Percentiles rank a stretch among this genome's conserved stretches.
These are phyloP conservation scores for Cerceris ruficornis DNA, from an alignment of 2,888 invertebrate species.

Conservation along the genomic window DNA sequence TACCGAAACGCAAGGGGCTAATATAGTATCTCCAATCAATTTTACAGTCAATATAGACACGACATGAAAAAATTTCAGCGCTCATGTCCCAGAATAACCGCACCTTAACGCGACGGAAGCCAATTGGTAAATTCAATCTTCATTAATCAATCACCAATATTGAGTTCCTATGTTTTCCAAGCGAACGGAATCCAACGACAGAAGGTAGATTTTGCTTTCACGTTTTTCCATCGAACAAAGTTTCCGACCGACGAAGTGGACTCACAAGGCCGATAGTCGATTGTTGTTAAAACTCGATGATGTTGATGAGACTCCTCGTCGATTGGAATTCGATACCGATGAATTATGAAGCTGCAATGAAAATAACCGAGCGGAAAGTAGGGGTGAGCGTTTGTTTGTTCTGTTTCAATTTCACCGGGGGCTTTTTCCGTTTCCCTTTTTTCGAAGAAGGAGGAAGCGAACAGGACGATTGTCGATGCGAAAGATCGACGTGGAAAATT, in stretches of 20 bases:
- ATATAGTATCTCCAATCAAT: no score
- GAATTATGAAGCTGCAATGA: neutral
- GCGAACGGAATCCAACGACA: neutral
- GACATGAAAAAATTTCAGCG: no score
- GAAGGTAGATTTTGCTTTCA: conserved; percentile 15
- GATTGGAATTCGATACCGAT: conserved; percentile 16
- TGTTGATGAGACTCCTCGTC: conserved; percentile 27
- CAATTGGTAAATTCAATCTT: neutral
- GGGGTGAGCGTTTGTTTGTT: no score
- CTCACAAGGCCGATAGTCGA: conserved; percentile 23
- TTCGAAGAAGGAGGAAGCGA: neutral
- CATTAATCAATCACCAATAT: conserved; percentile 16
- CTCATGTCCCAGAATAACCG: no score
- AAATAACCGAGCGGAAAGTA: neutral
- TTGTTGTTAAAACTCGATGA: conserved; percentile 27
- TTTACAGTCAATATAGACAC: no score
- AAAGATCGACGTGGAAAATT: conserved; percentile 33
- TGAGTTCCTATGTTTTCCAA: conserved; percentile 32
- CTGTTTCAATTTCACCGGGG: no score
- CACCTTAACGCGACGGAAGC: no score
- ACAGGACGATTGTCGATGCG: neutral
- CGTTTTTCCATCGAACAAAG: conserved; percentile 15
- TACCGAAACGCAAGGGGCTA: no score
- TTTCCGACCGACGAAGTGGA: conserved; percentile 33
- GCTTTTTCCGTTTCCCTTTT: no score